Base-by-base conservation (phyloP, 2,888 invertebrate species). In the Unio pictorum region DNA sequence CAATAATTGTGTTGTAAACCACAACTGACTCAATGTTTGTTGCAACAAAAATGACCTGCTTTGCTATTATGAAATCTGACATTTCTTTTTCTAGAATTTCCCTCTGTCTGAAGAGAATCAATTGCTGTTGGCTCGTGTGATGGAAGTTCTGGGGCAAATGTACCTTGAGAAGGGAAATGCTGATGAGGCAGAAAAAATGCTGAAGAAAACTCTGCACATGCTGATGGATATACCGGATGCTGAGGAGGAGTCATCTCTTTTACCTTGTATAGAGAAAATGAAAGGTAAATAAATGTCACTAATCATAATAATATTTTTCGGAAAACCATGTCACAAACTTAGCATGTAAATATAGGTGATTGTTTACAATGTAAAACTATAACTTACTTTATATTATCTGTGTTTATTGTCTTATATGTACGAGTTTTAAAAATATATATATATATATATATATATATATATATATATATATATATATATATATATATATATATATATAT, bases 81-180 rank as follows among this genome's bases (percentile, higher is more conserved):
- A 17, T n/a, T 59, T 58, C 64, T 55, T 70, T 61, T 70, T 76
- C 3, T 76, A 87, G 87, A 82, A 76, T 62, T 85, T 82, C 68
- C 85, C 84, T 0, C 73, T 86, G 26, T 74, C 72, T 15, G 73
- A 74, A 26, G 75, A 76, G 18, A 79, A 81, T 45, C 81, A 83
- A 70, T 56, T 81, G 34, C 67, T 80, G 28, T 76, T 82, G 63
- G 81, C 82, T 45, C 73, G 76, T 45, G 78, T 83, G 26, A 79
- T 85, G 72, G 83, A 84, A 63, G 62, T 67, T 58, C 71, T 85
- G 11, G 86, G 83, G 15, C 75, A 75, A 54, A 73, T 84, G 61
- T 74, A 80, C 68, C 66, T 76, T 30, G 73, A 73, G 1, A 62
- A 66, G 30, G 69, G 68, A 26, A 71, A 84, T 61, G 60, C 66